phyloP scores from a whole-genome alignment of 1,140 invertebrate species.

The Pogonus chalceus region DNA sequence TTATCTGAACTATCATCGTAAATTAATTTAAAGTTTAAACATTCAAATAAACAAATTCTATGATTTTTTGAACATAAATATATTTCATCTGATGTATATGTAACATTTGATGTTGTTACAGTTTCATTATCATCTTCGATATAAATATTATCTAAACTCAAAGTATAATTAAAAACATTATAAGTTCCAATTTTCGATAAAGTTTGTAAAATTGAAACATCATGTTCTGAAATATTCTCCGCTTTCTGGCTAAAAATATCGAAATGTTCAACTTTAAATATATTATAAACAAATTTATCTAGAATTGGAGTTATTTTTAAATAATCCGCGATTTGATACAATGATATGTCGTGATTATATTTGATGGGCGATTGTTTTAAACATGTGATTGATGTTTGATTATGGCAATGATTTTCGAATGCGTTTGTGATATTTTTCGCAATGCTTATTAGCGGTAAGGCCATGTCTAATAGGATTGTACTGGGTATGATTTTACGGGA shows the following conservation, averaged over 20 bases:
- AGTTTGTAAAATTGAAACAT: slow-evolving; percentile 12
- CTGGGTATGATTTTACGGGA: slow-evolving; percentile 19
- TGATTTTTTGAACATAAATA: slow-evolving; percentile 13
- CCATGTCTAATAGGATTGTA: slow-evolving; percentile 25
- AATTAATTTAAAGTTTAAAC: slow-evolving; percentile 14
- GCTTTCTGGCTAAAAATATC: slow-evolving; percentile 1
- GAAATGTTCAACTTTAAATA: slow-evolving; percentile 23
- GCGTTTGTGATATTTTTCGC: slow-evolving; percentile 16
- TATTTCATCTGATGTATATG: neutral
- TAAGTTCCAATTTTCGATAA: slow-evolving; percentile 22
- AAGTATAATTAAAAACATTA: slow-evolving; percentile 22
- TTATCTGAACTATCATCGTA: slow-evolving; percentile 1
- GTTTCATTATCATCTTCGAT: slow-evolving; percentile 12
- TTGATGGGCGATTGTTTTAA: slow-evolving; percentile 18
- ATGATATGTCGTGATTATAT: slow-evolving; percentile 1
- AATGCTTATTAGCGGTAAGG: slow-evolving; percentile 21
- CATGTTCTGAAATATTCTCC: slow-evolving; percentile 9
- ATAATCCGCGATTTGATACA: too few species aligned
- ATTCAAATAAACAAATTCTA: slow-evolving; percentile 13
- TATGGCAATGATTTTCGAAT: slow-evolving; percentile 21
- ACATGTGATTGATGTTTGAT: slow-evolving; percentile 24
- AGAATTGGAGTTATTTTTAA: slow-evolving; percentile 25
- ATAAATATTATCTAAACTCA: slow-evolving; percentile 10
- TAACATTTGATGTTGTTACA: slow-evolving; percentile 4
- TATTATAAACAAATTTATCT: slow-evolving; percentile 24